Base-by-base conservation (phyloP, 2,888 invertebrate species). In the Amphipyra berbera region DNA sequence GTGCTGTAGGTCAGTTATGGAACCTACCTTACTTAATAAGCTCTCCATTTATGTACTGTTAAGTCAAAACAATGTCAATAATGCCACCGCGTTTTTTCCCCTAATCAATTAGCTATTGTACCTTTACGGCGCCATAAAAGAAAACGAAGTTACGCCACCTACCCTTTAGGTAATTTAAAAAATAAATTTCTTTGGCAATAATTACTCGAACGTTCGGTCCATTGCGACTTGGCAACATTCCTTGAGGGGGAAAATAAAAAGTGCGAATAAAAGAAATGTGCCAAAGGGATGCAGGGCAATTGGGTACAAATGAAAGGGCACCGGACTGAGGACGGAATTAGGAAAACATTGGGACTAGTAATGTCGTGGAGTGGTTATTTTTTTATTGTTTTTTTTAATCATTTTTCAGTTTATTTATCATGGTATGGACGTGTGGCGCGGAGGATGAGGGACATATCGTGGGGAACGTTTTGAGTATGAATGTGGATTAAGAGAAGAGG, bases 271-370 rank as follows among this genome's bases (percentile, higher is more conserved):
- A 93, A 93, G 92, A 92, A 94, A 92, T 88, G 90, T 87, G 88
- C 88, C 79, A 89, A 90, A 91, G 91, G 91, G 92, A 90, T 89
- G 89, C 88, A 87, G 85, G 85, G 90, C 92, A 89, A 94, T 93
- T 90, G 91, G 85, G 88, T 86, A 85, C 90, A 88, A 90, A 92
- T 92, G 90, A 91, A 91, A 90, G 93, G 93, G 92, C 90, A 86
- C 86, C 84, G 88, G 89, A 87, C 90, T 81, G 78, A 79, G 85
- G 78, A 85, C 84, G 78, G 85, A 89, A 90, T 92, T 92, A 92
- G 88, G 87, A 86, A 91, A 90, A 92, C 88, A 89, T 89, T 83
- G 61, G 79, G 87, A 81, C 72, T 70, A 83, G 30, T 6, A 64
- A 55, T 41, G 33, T 2, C 1, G 52, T 87, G 61, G 88, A 90